Evolutionary conservation across 2,888 invertebrate species (phyloP).

Genomic region (Lamellibrachia columna): DNA sequence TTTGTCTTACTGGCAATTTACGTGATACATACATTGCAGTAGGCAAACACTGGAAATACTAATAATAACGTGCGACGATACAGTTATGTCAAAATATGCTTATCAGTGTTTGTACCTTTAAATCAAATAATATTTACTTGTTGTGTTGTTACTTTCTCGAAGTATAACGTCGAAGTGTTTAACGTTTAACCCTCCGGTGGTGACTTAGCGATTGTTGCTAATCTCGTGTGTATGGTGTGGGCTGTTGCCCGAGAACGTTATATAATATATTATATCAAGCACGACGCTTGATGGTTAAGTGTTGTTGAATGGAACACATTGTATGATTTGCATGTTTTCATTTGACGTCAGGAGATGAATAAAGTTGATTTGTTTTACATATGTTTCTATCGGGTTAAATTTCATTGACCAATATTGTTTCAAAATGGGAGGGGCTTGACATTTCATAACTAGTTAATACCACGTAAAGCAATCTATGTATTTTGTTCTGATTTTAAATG

Average conservation of each 20-base stretch:
- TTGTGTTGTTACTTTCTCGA: neutral
- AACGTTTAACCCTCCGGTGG: too few species aligned
- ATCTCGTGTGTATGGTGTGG: neutral
- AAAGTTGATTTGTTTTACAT: too few species aligned
- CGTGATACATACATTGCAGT: neutral
- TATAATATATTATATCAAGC: neutral
- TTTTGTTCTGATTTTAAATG: too few species aligned
- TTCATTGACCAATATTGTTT: too few species aligned
- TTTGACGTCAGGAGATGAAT: too few species aligned
- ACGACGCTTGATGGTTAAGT: too few species aligned
- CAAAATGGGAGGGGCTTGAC: too few species aligned
- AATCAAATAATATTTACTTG: neutral
- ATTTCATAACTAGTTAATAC: too few species aligned
- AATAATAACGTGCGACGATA: neutral
- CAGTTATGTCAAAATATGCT: neutral
- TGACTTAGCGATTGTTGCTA: neutral
- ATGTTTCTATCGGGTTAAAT: too few species aligned
- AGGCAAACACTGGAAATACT: neutral
- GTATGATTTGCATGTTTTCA: too few species aligned
- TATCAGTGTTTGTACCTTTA: neutral
- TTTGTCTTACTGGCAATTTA: neutral
- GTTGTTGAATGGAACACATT: too few species aligned
- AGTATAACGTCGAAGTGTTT: constrained; percentile 7
- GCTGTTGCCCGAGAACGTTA: neutral
- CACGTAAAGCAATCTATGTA: too few species aligned